phyloP scores from a whole-genome alignment of 2,797 vertebrate species.

The Delichon dasypus region DNA sequence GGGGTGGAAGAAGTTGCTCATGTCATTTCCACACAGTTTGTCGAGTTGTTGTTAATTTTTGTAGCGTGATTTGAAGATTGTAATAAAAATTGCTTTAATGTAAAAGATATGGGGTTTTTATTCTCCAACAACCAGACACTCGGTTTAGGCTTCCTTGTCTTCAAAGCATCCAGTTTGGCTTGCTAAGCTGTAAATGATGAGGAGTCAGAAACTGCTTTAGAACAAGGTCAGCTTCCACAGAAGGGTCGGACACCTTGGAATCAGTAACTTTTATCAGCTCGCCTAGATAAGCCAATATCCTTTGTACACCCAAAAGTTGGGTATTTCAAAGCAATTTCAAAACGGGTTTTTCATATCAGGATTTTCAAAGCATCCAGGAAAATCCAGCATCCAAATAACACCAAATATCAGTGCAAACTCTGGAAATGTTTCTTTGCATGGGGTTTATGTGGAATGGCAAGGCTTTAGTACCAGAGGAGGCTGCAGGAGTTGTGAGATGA shows the following conservation, averaged over 20 bases:
- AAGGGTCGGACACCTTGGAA: not conserved
- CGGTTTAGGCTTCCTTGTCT: not conserved
- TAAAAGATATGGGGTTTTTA: not conserved
- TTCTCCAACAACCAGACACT: not conserved
- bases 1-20: not conserved
- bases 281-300: not conserved
- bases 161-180: not conserved
- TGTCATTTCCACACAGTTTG: not conserved
- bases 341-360: not conserved
- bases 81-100: not conserved
- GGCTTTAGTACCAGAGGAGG: not conserved
- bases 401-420: not conserved
- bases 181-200: not conserved
- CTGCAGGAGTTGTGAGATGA: not conserved
- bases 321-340: not conserved
- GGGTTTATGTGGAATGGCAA: not conserved
- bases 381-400: not conserved
- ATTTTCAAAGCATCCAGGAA: not conserved
- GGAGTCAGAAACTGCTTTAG: not conserved
- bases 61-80: not conserved
- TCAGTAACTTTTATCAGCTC: not conserved
- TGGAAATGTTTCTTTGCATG: not conserved
- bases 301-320: not conserved
- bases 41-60: not conserved
- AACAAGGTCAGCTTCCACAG: not conserved